These are phyloP conservation scores for Acleris emargana DNA, from an alignment of 2,888 invertebrate genomes.

Conservation along the genomic window DNA sequence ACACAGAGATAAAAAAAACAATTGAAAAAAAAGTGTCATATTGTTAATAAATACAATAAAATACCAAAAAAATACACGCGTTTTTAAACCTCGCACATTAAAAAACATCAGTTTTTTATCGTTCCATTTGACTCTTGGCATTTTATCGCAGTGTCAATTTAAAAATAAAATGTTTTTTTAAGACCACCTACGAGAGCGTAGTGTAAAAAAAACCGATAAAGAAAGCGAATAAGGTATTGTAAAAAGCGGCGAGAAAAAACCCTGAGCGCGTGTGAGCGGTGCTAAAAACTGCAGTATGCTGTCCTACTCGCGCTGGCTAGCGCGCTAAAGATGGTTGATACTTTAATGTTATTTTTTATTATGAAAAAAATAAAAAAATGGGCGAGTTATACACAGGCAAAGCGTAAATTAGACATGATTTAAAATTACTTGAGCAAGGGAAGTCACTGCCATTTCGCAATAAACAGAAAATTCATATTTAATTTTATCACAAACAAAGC, in stretches of 20 bases:
- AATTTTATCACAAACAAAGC: neutral
- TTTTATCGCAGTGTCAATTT: constrained; percentile 34
- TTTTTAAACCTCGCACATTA: constrained; percentile 29
- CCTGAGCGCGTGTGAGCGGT: constrained; percentile 54
- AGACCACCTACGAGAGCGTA: constrained; percentile 62
- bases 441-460: too few relatives aligned
- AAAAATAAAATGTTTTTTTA: constrained; percentile 36
- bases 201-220: constrained; percentile 58
- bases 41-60: neutral
- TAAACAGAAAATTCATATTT: too few relatives aligned
- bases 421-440: too few relatives aligned
- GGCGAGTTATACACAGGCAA: too few relatives aligned
- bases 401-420: too few relatives aligned
- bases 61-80: neutral
- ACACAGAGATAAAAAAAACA: too few relatives aligned
- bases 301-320: constrained; percentile 65
- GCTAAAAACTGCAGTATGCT: constrained; percentile 67
- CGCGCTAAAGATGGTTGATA: constrained; percentile 59
- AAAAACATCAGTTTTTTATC: constrained; percentile 22
- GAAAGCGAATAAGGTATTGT: constrained; percentile 61
- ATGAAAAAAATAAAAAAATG: too few relatives aligned
- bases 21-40: too few relatives aligned
- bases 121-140: constrained; percentile 19
- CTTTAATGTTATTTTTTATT: constrained; percentile 43
- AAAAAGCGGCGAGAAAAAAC: constrained; percentile 72